A percentile compares a stretch with the other conserved stretches of the same genome.
Conservation (phyloP, 2,113 vertebrate genomes). For the Pyxicephalus adspersus region DNA sequence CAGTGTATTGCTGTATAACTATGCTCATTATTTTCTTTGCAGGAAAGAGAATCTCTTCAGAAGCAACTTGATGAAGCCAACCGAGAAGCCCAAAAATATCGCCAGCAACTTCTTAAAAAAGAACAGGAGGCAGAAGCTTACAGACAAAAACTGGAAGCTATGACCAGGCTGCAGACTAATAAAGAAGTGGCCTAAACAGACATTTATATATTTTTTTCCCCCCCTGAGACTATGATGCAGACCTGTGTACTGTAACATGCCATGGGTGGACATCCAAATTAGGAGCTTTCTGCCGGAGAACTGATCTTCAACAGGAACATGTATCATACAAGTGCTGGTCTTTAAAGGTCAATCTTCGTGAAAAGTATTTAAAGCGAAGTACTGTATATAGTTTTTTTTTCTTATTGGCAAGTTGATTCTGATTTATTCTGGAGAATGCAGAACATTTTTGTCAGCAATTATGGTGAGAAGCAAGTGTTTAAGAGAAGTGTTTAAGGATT, state of each 20-base stretch:
- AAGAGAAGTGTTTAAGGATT: not conserved
- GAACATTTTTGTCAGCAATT: slow-evolving; percentile 72
- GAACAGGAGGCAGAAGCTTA: slow-evolving; percentile 88
- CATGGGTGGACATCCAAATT: slow-evolving; percentile 62
- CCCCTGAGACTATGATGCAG: slow-evolving; percentile 64
- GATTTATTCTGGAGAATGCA: slow-evolving; percentile 71
- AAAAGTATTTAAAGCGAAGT: slow-evolving; percentile 83
- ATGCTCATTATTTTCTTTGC: slow-evolving; percentile 37
- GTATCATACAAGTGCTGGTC: slow-evolving; percentile 69
- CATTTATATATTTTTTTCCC: slow-evolving; percentile 61
- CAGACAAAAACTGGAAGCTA: slow-evolving; percentile 86
- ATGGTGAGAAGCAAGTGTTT: slow-evolving; percentile 57
- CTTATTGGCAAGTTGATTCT: slow-evolving; percentile 79
- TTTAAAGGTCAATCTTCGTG: slow-evolving; percentile 70
- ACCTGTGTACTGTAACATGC: slow-evolving; percentile 63
- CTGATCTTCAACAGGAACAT: slow-evolving; percentile 77
- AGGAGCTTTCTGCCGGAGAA: slow-evolving; percentile 68
- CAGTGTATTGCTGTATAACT: not conserved
- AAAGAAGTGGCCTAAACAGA: slow-evolving; percentile 79
- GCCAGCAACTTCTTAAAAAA: slow-evolving; percentile 86
- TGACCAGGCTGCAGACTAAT: slow-evolving; percentile 82
- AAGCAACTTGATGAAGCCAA: slow-evolving; percentile 90
- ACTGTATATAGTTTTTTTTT: slow-evolving; percentile 84
- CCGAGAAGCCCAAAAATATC: slow-evolving; percentile 85
- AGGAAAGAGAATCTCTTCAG: slow-evolving; percentile 88